Conservation (phyloP, 2,797 vertebrate genomes). For the Rhadinocentrus ornatus region DNA sequence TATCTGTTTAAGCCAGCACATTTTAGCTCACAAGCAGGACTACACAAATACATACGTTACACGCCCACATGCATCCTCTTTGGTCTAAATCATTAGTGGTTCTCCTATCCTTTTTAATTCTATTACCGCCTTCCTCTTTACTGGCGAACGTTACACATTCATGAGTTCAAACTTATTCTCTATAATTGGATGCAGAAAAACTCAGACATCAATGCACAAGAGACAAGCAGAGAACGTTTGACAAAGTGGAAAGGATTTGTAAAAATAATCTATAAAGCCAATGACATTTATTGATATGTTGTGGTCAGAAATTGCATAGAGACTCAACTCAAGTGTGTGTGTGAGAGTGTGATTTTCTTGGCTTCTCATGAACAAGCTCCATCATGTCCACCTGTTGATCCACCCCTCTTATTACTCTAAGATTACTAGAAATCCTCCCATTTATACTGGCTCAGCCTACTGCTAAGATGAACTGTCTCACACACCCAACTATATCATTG, state of each 20-base stretch:
- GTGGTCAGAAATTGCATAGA: slow-evolving; percentile 12
- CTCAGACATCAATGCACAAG: slow-evolving; percentile 23
- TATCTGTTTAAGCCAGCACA: slow-evolving; percentile 32
- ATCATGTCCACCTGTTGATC: slow-evolving; percentile 43
- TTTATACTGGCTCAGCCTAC: slow-evolving; percentile 28
- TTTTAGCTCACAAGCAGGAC: slow-evolving; percentile 10
- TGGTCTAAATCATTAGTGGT: slow-evolving; percentile 31
- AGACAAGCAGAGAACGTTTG: slow-evolving; percentile 13
- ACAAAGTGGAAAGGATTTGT: slow-evolving; percentile 41
- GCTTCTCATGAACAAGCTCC: slow-evolving; percentile 17
- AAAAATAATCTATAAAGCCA: slow-evolving; percentile 32
- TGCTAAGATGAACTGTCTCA: slow-evolving; percentile 20
- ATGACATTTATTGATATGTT: slow-evolving; percentile 44
- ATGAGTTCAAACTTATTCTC: neutral
- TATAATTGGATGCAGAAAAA: slow-evolving; percentile 19
- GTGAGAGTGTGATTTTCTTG: slow-evolving; percentile 35
- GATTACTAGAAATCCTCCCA: slow-evolving; percentile 44
- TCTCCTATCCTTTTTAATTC: slow-evolving; percentile 23
- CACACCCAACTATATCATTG: slow-evolving; percentile 4
- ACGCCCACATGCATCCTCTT: slow-evolving; percentile 62
- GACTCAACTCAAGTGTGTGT: slow-evolving; percentile 10
- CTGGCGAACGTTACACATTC: slow-evolving; percentile 20
- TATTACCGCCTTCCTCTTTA: slow-evolving; percentile 18
- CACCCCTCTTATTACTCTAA: slow-evolving; percentile 45
- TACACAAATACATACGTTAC: slow-evolving; percentile 12